phyloP scores from a whole-genome alignment of 2,113 vertebrate genomes.

The Eurypyga helias region DNA sequence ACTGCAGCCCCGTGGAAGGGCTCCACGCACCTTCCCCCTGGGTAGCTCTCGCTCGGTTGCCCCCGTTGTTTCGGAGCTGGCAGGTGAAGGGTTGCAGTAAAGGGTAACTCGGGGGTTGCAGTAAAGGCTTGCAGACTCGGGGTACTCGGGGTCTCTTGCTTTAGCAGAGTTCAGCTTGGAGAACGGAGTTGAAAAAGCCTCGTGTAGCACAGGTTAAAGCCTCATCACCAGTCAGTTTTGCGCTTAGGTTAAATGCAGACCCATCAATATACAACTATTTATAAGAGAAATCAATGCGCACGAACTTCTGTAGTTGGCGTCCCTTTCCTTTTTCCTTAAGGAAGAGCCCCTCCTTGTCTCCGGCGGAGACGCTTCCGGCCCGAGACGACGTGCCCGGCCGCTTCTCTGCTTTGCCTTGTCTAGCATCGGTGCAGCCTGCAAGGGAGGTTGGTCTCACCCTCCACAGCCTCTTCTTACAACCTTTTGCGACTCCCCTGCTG shows the following conservation, averaged over 20 bases:
- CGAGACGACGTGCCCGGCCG: fast-evolving
- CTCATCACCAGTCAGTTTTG: not conserved
- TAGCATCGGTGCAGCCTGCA: not conserved
- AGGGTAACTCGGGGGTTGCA: too few species aligned
- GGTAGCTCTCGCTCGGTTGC: not conserved
- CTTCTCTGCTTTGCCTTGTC: not conserved
- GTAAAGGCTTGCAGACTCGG: too few species aligned
- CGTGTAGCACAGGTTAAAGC: not conserved
- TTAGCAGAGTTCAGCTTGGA: not conserved
- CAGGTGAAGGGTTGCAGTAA: not conserved
- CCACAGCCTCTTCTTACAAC: not conserved
- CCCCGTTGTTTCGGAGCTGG: not conserved
- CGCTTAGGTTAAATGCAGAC: not conserved
- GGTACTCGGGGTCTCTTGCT: not conserved
- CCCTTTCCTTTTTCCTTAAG: not conserved
- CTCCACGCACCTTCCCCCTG: fast-evolving
- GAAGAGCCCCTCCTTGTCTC: not conserved
- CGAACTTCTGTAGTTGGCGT: not conserved
- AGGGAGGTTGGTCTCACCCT: not conserved
- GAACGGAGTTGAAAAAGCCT: not conserved
- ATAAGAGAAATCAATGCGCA: not conserved
- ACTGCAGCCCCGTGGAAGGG: not conserved
- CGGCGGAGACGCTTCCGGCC: not conserved
- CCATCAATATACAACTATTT: not conserved
- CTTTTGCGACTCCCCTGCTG: not conserved